A percentile compares a stretch with the other conserved stretches of the same genome.
Evolutionary conservation across 2,888 invertebrate genomes (phyloP).

Genomic region (Chromoteleia sp.): DNA sequence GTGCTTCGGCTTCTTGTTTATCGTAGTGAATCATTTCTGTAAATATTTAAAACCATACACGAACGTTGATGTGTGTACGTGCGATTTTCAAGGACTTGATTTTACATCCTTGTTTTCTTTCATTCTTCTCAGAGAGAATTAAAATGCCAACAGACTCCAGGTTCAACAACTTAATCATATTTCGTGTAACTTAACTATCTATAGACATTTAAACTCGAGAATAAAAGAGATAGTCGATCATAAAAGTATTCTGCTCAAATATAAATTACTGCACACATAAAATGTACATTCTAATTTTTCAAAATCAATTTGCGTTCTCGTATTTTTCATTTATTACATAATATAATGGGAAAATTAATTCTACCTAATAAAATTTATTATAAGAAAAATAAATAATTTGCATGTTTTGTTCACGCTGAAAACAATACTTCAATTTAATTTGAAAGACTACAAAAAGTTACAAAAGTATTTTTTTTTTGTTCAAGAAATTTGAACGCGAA

Average conservation of each 20-base stretch:
- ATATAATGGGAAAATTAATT: background rate
- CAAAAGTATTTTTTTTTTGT: too few species aligned
- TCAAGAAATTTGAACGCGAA: too few species aligned
- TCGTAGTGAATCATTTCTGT: conserved; percentile 74
- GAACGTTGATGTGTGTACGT: conserved; percentile 53
- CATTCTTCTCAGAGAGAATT: conserved; percentile 44
- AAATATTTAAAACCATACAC: conserved; percentile 72
- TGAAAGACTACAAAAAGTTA: too few species aligned
- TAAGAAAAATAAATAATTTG: background rate
- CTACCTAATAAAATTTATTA: background rate
- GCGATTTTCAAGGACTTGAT: conserved; percentile 60
- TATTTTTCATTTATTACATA: background rate
- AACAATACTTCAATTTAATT: too few species aligned
- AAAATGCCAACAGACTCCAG: conserved; percentile 44
- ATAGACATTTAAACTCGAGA: conserved; percentile 34
- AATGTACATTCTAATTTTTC: conserved; percentile 8
- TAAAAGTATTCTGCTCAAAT: conserved; percentile 38
- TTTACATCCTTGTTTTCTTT: conserved; percentile 62
- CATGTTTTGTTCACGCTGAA: too few species aligned
- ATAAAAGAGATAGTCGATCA: conserved; percentile 19
- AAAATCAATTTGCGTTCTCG: background rate
- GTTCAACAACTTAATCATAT: conserved; percentile 61
- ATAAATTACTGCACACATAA: conserved; percentile 16
- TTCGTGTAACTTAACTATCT: conserved; percentile 30
- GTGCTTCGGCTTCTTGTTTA: conserved; percentile 74